A percentile compares a stretch with the other conserved stretches of the same genome.
These are phyloP conservation scores for Nicator chloris DNA, from an alignment of 2,113 vertebrate species.

Conservation along the genomic window DNA sequence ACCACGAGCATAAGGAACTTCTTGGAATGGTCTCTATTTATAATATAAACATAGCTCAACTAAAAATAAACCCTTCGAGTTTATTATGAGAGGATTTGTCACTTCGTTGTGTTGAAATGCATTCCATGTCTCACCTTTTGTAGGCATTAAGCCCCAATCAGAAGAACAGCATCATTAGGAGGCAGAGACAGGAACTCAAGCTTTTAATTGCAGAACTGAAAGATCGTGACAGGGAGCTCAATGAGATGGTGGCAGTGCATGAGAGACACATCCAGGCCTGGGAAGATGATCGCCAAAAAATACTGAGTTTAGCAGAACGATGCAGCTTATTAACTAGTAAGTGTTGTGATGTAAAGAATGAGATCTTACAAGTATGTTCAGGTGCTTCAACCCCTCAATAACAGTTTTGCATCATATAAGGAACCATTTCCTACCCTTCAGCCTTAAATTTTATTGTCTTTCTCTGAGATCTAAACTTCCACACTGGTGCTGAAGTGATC, in stretches of 20 bases:
- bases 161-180: slow-evolving; percentile 69
- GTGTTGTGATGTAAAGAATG: not conserved
- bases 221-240: slow-evolving; percentile 78
- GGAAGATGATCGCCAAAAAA: slow-evolving; percentile 77
- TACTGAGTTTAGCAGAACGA: slow-evolving; percentile 73
- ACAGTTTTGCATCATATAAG: not conserved
- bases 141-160: slow-evolving; percentile 56
- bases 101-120: not conserved
- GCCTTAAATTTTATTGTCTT: not conserved
- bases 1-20: not conserved
- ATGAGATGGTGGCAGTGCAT: slow-evolving; percentile 76
- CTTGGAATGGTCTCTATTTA: not conserved
- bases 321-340: slow-evolving; percentile 74
- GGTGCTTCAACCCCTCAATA: not conserved
- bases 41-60: not conserved
- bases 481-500: not conserved
- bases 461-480: not conserved
- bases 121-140: not conserved
- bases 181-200: slow-evolving; percentile 79
- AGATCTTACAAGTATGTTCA: fast-evolving
- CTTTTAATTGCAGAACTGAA: slow-evolving; percentile 76
- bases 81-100: not conserved
- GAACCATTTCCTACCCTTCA: not conserved
- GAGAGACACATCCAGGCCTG: slow-evolving; percentile 76
- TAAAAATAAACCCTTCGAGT: not conserved